A percentile compares a stretch with the other conserved stretches of the same genome.
Conservation (phyloP, 2,888 invertebrate species). For the Bembecia ichneumoniformis region DNA sequence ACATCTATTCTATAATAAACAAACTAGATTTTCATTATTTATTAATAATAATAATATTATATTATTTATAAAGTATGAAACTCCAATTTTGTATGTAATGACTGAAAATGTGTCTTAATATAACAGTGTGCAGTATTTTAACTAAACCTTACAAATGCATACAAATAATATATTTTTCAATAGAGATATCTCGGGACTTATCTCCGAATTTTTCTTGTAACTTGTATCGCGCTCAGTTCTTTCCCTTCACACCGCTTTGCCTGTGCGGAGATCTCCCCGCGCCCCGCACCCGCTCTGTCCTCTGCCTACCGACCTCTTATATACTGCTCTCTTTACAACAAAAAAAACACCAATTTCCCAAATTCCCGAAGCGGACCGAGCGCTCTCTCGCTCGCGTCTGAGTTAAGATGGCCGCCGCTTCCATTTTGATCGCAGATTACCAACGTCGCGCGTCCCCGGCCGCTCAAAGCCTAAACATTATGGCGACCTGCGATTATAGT, state of each 20-base stretch:
- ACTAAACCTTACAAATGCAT: too few species aligned
- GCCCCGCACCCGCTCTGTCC: slow-evolving; percentile 39
- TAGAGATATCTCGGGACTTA: slow-evolving; percentile 21
- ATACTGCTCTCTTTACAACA: slow-evolving; percentile 72
- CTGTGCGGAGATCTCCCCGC: slow-evolving; percentile 60
- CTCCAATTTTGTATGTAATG: too few species aligned
- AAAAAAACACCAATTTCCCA: slow-evolving; percentile 71
- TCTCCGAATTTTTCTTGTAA: slow-evolving; percentile 25
- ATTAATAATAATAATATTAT: too few species aligned
- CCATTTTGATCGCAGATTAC: slow-evolving; percentile 72
- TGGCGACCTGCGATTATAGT: slow-evolving; percentile 43
- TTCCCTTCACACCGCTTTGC: slow-evolving; percentile 71
- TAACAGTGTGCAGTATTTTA: too few species aligned
- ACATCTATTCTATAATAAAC: too few species aligned
- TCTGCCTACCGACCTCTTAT: slow-evolving; percentile 68
- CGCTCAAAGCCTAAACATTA: slow-evolving; percentile 61
- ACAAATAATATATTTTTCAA: too few species aligned
- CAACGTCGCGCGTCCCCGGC: slow-evolving; percentile 48
- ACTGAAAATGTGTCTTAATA: too few species aligned
- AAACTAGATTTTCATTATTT: too few species aligned
- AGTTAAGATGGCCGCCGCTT: slow-evolving; percentile 68
- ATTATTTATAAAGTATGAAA: too few species aligned
- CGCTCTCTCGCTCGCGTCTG: slow-evolving; percentile 64
- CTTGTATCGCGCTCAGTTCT: slow-evolving; percentile 42
- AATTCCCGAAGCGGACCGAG: slow-evolving; percentile 64